A percentile compares a stretch with the other conserved stretches of the same genome.
Evolutionary conservation across 2,113 vertebrate genomes (phyloP).

Genomic region (Tachysurus vachellii): DNA sequence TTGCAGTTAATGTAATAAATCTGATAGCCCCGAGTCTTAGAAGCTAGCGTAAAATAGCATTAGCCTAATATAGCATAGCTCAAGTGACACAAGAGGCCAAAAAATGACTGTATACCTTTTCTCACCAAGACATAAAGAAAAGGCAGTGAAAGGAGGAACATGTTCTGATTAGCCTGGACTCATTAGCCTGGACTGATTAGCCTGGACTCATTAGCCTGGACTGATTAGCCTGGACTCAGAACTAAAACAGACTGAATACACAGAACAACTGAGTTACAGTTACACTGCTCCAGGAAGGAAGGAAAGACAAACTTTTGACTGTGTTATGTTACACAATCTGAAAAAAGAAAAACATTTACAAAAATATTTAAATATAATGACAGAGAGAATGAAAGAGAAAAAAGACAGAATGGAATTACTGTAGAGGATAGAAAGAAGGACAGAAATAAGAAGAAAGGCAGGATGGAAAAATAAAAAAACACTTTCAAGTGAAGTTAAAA

Average conservation of each 20-base stretch:
- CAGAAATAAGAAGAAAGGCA: background rate
- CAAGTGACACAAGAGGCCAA: background rate
- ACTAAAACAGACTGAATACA: no score
- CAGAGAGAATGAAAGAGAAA: background rate
- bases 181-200: no score
- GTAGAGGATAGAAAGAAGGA: background rate
- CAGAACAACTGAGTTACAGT: no score
- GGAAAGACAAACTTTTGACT: background rate
- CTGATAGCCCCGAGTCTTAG: conserved; percentile 2
- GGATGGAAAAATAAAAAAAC: background rate
- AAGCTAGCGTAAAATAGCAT: conserved; percentile 1
- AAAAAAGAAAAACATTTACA: background rate
- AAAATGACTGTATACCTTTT: background rate
- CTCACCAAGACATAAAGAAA: background rate
- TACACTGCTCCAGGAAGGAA: background rate
- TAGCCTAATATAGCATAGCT: background rate
- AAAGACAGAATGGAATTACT: background rate
- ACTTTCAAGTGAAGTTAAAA: conserved; percentile 13
- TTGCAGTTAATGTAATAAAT: conserved; percentile 26
- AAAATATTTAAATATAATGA: background rate
- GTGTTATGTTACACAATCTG: background rate
- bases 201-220: no score
- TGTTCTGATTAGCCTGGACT: background rate
- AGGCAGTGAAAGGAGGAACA: background rate
- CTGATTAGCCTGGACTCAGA: background rate